Evolutionary conservation across 2,888 invertebrate genomes (phyloP).

Genomic region (Auanema freiburgensis): DNA sequence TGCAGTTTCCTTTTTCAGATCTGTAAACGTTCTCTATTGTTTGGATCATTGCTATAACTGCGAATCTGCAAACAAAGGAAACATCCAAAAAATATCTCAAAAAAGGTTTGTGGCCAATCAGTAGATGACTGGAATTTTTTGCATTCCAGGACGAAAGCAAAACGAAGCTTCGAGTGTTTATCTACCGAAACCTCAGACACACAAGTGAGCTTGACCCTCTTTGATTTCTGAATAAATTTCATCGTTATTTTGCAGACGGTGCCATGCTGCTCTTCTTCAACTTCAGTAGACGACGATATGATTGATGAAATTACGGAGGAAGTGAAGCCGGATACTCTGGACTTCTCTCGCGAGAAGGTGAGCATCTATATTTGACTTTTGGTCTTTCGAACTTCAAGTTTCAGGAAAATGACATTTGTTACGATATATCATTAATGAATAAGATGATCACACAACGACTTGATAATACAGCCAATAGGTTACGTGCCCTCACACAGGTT

Average conservation of each 20-base stretch:
- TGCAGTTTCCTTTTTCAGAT: slow-evolving; percentile 1
- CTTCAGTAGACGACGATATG: too few species aligned
- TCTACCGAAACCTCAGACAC: background rate
- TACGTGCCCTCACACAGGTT: slow-evolving; percentile 8
- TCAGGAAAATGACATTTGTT: background rate
- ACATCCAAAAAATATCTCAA: background rate
- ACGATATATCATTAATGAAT: slow-evolving; percentile 12
- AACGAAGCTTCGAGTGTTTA: background rate
- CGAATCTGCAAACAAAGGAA: slow-evolving; percentile 1
- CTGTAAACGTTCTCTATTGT: slow-evolving; percentile 8
- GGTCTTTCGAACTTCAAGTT: too few species aligned
- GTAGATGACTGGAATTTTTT: background rate
- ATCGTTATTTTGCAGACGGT: too few species aligned
- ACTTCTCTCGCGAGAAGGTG: too few species aligned
- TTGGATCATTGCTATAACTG: slow-evolving; percentile 8
- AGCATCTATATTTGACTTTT: too few species aligned
- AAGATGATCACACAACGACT: slow-evolving; percentile 3
- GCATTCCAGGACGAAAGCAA: slow-evolving; percentile 10
- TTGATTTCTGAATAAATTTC: background rate
- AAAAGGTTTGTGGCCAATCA: slow-evolving; percentile 2
- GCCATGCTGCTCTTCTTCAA: too few species aligned
- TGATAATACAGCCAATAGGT: slow-evolving; percentile 12
- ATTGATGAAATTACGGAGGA: too few species aligned
- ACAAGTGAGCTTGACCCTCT: background rate
- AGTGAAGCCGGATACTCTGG: too few species aligned